phyloP scores from a whole-genome alignment of 2,797 vertebrate species.

The Semaprochilodus insignis region DNA sequence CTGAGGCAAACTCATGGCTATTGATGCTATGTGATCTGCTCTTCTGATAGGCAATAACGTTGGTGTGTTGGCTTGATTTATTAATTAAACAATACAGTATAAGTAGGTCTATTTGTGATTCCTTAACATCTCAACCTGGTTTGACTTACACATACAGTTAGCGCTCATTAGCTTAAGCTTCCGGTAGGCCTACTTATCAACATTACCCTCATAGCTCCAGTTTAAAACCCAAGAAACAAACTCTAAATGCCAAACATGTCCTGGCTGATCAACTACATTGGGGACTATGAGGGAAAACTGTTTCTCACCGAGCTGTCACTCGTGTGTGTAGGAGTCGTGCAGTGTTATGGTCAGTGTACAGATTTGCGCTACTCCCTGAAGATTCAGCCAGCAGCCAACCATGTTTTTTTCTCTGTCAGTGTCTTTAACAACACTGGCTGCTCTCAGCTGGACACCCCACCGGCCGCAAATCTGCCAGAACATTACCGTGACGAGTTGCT shows the following conservation, averaged over 20 bases:
- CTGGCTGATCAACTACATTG: not conserved
- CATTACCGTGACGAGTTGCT: conserved; percentile 63
- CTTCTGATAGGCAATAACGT: no score
- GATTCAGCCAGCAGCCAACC: not conserved
- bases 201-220: not conserved
- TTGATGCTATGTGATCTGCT: no score
- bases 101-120: no score
- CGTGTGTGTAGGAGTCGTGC: not conserved
- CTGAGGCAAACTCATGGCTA: no score
- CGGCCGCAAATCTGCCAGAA: conserved; percentile 53
- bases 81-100: no score
- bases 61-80: no score
- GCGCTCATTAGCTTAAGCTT: not conserved
- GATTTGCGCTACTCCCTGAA: not conserved
- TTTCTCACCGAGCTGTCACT: not conserved
- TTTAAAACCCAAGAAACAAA: not conserved
- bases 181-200: no score
- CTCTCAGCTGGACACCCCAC: conserved; percentile 48
- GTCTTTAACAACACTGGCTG: conserved; percentile 3
- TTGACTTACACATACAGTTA: no score
- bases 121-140: no score
- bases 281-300: no score
- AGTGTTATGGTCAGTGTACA: not conserved
- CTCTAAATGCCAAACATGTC: not conserved
- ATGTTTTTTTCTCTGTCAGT: not conserved